Conservation (phyloP, 2,113 vertebrate species). For the Mystacornis crossleyi region DNA sequence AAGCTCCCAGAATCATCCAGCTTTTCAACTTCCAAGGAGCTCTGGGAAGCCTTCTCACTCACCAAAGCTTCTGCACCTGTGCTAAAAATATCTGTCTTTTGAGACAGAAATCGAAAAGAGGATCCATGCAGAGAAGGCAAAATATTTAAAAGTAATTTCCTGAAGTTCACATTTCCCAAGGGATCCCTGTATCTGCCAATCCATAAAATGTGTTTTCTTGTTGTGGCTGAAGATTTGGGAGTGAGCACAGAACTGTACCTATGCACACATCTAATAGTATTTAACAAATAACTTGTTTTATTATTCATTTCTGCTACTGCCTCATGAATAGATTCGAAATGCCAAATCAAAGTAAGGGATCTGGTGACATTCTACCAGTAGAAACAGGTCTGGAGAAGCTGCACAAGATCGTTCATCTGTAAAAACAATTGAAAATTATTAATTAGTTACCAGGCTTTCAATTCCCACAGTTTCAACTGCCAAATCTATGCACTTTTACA, state of each 20-base stretch:
- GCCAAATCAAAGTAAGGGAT: neutral
- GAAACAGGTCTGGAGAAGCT: neutral
- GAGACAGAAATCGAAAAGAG: slow-evolving; percentile 16
- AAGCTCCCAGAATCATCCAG: neutral
- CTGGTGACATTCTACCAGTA: neutral
- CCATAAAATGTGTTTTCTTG: neutral
- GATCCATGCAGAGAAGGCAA: neutral
- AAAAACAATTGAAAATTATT: neutral
- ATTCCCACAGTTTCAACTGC: neutral
- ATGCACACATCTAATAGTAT: slow-evolving; percentile 13
- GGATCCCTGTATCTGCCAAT: neutral
- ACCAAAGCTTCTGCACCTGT: neutral
- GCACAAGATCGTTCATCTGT: neutral
- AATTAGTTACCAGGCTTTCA: neutral
- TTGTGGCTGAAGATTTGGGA: neutral
- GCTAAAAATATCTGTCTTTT: slow-evolving; percentile 8
- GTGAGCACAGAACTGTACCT: neutral
- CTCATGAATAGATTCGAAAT: neutral
- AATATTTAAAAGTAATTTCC: neutral
- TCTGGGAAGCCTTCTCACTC: neutral
- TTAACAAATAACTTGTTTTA: slow-evolving; percentile 53
- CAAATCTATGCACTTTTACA: neutral
- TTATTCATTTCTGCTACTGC: slow-evolving; percentile 64
- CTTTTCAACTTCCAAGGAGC: neutral
- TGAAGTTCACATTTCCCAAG: neutral